Base-by-base conservation (phyloP, 2,797 vertebrate genomes). In the Labeo calbasu region DNA sequence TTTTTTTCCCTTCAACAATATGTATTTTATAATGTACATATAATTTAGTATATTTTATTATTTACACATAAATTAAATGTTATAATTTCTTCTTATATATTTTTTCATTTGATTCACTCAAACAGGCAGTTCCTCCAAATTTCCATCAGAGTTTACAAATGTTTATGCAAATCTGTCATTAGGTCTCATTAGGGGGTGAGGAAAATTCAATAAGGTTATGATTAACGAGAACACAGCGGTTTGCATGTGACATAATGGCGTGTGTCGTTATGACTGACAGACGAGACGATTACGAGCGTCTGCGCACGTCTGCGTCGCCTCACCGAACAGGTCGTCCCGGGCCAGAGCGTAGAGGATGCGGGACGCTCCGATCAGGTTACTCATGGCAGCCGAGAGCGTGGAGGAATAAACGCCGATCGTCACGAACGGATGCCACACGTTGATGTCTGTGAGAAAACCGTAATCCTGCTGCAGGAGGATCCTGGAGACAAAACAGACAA, bases 321-420 rank as follows among this genome's bases (percentile, higher is more conserved):
- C 91, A 97, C 97, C 97, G 1, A 97, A 97, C 84, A 98, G 88
- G 90, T 97, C 96, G 21, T 98, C 96, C 63, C 94, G 92, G 40
- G 96, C 96, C 88, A 98, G 90, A 3, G 96, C 97, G 0, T 96
- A 97, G 6, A 98, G 96, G 89, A 98, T 96, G 8, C 96, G 96
- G 0, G 97, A 98, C 0, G 96, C 96, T 43, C 97, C 96, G 0
- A 97, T 97, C 53, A 97, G 94, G 90, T 96, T 97, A 90, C 96
- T 97, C 97, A 98, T 97, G 85, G 97, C 95, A 0, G 97, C 97
- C 0, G 96, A 97, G 5, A 97, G 91, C 0, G 97, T 97, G 75
- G 97, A 97, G 83, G 92, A 96, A 1, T 97, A 98, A 73, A 98
- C 95, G 0, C 97, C 97, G 17, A 97, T 88, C 0, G 93, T 96